Base-by-base conservation (phyloP, 92 coral and sea anemone genomes). In the Scolanthus callimorphus region DNA sequence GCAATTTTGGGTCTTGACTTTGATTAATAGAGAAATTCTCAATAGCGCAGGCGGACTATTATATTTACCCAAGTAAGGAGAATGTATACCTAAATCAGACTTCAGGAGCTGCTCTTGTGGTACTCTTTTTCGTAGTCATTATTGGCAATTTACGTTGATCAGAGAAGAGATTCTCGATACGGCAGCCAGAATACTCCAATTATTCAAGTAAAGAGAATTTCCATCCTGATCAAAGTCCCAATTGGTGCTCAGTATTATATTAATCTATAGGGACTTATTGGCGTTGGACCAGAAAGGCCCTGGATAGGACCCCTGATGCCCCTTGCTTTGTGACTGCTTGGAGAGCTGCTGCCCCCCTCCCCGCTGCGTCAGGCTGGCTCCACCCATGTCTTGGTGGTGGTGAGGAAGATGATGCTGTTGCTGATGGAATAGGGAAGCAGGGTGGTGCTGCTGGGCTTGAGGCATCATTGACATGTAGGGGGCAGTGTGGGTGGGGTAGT, bases 291-390 rank as follows among this genome's bases (percentile, higher is more conserved):
- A 87, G 51, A 83, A 87, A 0, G 74, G 73, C 55, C 79, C 80
- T 46, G 77, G 90, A 61, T 83, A 87, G 26, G 85, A 63, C 20
- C 78, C 81, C 39, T 85, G 94, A 45, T 85, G 94, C 19, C 95
- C 95, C 56, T 87, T 87, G 39, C 68, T 87, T 68, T 87, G 95
- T 37, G 90, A 71, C 66, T 87, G 95, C 75, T 87, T 87, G 39
- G 86, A 65, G 31, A 81, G 78, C 71, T 82, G 90, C 64, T 85
- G 84, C 11, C 19, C 52, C 6, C 41, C 41, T 60, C 79, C 87
- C 31, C 88, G 67, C 60, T 86, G 95, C 15, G 90, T 66, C 20
- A 88, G 53, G 38, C 57, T 84, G 17, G 79, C 62, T 57, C 81
- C 89, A 20, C 86, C 83, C 8, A 83, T 62, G 20, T 87, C 95